Evolutionary conservation across 2,113 vertebrate species (phyloP).

Genomic region (Reinhardtius hippoglossoides): DNA sequence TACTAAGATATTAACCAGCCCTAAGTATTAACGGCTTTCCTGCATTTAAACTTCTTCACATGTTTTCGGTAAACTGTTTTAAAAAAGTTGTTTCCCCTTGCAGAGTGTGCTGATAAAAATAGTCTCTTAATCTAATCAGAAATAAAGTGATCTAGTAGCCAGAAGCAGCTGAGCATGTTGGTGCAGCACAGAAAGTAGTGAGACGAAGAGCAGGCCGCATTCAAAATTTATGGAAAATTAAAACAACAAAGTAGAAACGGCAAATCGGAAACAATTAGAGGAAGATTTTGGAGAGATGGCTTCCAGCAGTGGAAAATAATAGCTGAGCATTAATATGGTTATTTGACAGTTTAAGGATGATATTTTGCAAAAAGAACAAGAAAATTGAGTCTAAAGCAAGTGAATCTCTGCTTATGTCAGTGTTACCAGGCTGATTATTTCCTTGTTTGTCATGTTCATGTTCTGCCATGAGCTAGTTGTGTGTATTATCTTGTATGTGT

Average conservation of each 20-base stretch:
- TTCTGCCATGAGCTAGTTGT: neutral
- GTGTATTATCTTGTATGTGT: neutral
- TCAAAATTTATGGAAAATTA: neutral
- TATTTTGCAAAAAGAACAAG: neutral
- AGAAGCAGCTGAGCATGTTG: neutral
- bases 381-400: neutral
- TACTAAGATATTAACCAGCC: neutral
- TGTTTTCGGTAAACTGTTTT: neutral
- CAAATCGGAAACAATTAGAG: neutral
- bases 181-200: neutral
- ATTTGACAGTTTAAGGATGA: neutral
- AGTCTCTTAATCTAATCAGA: conserved; percentile 7
- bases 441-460: neutral
- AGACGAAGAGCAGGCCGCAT: neutral
- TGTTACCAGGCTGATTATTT: neutral
- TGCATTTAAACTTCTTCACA: neutral
- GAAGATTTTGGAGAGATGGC: neutral
- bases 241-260: neutral
- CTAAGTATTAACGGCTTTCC: neutral
- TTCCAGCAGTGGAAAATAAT: neutral
- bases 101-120: neutral
- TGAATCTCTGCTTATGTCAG: neutral
- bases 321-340: neutral
- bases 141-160: neutral
- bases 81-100: neutral